Base-by-base conservation (phyloP, 2,113 vertebrate species). In the Poeciliopsis occidentalis region DNA sequence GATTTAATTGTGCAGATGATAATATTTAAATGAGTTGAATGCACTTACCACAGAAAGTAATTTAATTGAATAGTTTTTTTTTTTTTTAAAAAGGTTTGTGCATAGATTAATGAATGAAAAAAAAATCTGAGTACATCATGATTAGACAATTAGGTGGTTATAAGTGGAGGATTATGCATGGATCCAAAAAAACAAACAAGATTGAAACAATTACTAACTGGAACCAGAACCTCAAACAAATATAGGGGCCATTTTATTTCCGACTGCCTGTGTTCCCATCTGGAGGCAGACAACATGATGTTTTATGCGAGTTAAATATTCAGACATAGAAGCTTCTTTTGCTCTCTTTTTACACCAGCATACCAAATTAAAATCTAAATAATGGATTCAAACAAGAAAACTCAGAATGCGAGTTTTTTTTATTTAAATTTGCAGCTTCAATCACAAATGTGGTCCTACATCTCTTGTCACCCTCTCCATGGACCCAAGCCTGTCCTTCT, bases 391-490 rank as follows among this genome's bases (percentile, higher is more conserved):
- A 57, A 57, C 47, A 54, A 22, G 22, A 24, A 54, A 54, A 22
- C 15, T 19, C 17, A 8, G 47, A 54, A 54, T 19, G 15, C 15
- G 0, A 22, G 47, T 6, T 54, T 6, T 54, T 54, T 22, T 54
- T 54, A 19, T 19, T 54, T 22, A 54, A 8, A 24, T 54, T 6
- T 2, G 19, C 47, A 54, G 47, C 31, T 11, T 8, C 15, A 61
- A 17, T 27, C 30, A 29, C 8, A 37, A 64, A 76, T 69, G 73
- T 65, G 64, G 74, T 74, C 61, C 69, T 78, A 51, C 34, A 47
- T 32, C 75, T 74, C 64, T n/a, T 1, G 61, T 37, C 60, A 10
- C 65, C 66, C 61, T 69, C 79, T 63, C 73, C 73, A 79, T 76
- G 73, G 69, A 24, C 39, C 61, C 32, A 39, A 31, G 29, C 27